Conservation (phyloP, 2,797 vertebrate genomes). For the Rhinogobio ventralis region DNA sequence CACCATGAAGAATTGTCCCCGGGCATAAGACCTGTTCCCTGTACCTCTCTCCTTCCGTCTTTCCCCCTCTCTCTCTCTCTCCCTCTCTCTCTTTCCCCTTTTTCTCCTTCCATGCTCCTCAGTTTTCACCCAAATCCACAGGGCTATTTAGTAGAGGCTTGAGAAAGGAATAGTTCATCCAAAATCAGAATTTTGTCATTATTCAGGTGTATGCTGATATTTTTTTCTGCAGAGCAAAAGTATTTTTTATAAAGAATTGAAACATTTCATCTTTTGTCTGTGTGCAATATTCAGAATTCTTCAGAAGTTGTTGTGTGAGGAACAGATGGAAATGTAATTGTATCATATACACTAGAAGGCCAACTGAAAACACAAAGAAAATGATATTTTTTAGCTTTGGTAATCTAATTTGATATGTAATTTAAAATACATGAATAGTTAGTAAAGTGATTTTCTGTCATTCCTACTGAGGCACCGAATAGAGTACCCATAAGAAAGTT, state of each 20-base stretch:
- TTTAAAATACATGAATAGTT: neutral
- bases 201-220: neutral
- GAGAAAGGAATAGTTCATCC: slow-evolving; percentile 6
- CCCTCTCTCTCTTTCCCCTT: neutral
- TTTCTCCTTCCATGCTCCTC: slow-evolving; percentile 4
- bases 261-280: neutral
- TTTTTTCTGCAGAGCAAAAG: neutral
- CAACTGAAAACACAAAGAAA: neutral
- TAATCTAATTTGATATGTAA: neutral
- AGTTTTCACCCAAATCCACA: slow-evolving; percentile 27
- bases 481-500: neutral
- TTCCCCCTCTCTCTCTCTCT: neutral
- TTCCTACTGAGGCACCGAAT: neutral
- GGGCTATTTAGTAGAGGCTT: neutral
- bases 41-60: slow-evolving; percentile 34
- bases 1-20: slow-evolving; percentile 54
- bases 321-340: neutral
- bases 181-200: neutral
- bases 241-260: neutral
- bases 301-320: neutral
- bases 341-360: neutral
- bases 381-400: neutral
- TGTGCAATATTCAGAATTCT: neutral
- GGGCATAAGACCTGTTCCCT: slow-evolving; percentile 46
- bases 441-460: neutral